A percentile compares a stretch with the other conserved stretches of the same genome.
phyloP scores from a whole-genome alignment of 2,888 invertebrate species.

The Tipula lateralis region DNA sequence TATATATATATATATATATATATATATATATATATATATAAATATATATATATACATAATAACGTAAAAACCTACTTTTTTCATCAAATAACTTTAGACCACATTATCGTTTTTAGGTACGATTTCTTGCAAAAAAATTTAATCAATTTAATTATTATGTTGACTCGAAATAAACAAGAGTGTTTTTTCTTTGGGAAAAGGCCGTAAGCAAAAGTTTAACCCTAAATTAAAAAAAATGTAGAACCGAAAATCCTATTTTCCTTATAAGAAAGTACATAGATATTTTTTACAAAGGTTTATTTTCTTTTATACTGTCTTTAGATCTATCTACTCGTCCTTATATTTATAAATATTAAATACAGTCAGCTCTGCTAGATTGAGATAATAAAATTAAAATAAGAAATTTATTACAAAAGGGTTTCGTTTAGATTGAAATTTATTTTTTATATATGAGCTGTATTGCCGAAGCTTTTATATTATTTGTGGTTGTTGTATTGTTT shows the following conservation, averaged over 20 bases:
- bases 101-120: not conserved
- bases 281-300: not conserved
- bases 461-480: not conserved
- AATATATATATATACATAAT: too few relatives aligned
- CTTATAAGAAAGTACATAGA: not conserved
- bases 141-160: not conserved
- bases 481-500: not conserved
- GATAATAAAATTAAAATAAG: conserved; percentile 11
- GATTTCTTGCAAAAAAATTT: not conserved
- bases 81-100: not conserved
- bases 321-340: not conserved
- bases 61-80: too few relatives aligned
- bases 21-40: too few relatives aligned
- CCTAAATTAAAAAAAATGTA: not conserved
- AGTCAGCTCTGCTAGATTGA: not conserved
- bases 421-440: not conserved
- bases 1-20: too few relatives aligned
- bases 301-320: not conserved
- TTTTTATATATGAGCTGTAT: not conserved
- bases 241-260: not conserved
- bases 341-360: not conserved
- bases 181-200: not conserved
- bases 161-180: not conserved
- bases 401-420: not conserved
- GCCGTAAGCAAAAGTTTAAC: conserved; percentile 1